These are phyloP conservation scores for Tachina fera DNA, from an alignment of 2,888 invertebrate genomes.

Conservation along the genomic window DNA sequence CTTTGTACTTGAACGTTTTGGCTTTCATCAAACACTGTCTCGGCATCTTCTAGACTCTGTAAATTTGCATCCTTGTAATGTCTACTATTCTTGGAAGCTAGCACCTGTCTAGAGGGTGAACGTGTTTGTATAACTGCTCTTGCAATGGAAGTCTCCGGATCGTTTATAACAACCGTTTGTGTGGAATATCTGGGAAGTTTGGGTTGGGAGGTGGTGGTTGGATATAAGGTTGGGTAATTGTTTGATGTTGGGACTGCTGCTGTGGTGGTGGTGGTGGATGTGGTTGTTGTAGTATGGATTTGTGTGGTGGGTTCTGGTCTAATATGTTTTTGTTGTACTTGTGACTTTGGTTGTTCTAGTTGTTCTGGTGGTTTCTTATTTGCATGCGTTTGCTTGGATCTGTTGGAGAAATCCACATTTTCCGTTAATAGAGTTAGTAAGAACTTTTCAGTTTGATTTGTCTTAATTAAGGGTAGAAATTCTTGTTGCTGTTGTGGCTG, in stretches of 20 bases:
- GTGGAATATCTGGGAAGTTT: conserved; percentile 28
- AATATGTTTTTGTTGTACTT: conserved; percentile 71
- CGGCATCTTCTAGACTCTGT: conserved; percentile 73
- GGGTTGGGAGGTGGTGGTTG: conserved; percentile 16
- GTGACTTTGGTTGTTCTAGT: conserved; percentile 74
- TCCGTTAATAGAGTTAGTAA: conserved; percentile 78
- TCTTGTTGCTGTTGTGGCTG: conserved; percentile 32
- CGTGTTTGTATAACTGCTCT: conserved; percentile 72
- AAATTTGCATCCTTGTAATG: conserved; percentile 68
- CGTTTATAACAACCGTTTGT: conserved; percentile 54
- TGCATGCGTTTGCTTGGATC: conserved; percentile 80
- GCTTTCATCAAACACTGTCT: conserved; percentile 78
- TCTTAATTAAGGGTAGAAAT: conserved; percentile 66
- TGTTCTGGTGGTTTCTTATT: conserved; percentile 76
- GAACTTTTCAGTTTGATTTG: conserved; percentile 73
- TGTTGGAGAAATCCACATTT: conserved; percentile 80
- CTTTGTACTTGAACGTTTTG: conserved; percentile 77
- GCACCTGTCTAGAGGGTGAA: conserved; percentile 61
- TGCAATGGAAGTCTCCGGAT: conserved; percentile 72
- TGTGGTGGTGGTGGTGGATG: conserved; percentile 29
- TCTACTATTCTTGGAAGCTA: conserved; percentile 29
- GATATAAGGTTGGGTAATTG: conserved; percentile 17
- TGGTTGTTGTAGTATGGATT: conserved; percentile 39
- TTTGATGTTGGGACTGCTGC: conserved; percentile 43
- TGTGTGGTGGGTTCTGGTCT: conserved; percentile 59